A percentile compares a stretch with the other conserved stretches of the same genome.
Evolutionary conservation across 1,140 invertebrate genomes (phyloP).

Genomic region (Bathynomus jamesi): DNA sequence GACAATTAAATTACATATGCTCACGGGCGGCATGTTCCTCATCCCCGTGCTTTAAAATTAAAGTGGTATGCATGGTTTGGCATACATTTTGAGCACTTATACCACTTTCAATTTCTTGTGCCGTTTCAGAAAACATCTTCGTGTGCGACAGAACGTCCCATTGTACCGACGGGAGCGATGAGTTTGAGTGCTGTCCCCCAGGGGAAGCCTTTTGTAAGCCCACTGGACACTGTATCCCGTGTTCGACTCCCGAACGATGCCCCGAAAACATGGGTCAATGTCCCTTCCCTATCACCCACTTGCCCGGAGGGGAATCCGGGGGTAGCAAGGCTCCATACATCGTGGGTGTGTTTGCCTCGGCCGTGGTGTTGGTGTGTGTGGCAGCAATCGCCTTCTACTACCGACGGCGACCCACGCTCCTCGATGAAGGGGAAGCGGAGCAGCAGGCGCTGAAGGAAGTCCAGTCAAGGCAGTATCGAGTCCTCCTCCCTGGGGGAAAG

Average conservation of each 20-base stretch:
- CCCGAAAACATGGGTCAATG: background rate
- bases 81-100: no score
- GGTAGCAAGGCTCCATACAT: constrained; percentile 23
- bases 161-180: constrained; percentile 43
- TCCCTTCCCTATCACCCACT: background rate
- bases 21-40: no score
- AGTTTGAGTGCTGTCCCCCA: constrained; percentile 31
- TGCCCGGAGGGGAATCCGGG: background rate
- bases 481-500: constrained; percentile 20
- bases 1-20: no score
- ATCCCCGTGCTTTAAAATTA: no score
- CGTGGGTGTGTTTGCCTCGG: constrained; percentile 19
- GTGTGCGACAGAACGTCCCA: constrained; percentile 49
- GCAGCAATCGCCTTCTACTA: constrained; percentile 18
- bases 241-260: background rate
- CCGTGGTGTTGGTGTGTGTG: constrained; percentile 22
- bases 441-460: constrained; percentile 5
- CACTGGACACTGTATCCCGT: background rate
- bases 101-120: no score
- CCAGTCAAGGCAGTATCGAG: constrained; percentile 3
- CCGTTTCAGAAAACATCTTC: background rate
- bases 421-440: constrained; percentile 24
- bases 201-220: background rate
- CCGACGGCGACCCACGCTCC: constrained; percentile 15
- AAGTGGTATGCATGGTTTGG: no score